phyloP scores from a whole-genome alignment of 2,797 vertebrate species.

The Pangasius krempfi region DNA sequence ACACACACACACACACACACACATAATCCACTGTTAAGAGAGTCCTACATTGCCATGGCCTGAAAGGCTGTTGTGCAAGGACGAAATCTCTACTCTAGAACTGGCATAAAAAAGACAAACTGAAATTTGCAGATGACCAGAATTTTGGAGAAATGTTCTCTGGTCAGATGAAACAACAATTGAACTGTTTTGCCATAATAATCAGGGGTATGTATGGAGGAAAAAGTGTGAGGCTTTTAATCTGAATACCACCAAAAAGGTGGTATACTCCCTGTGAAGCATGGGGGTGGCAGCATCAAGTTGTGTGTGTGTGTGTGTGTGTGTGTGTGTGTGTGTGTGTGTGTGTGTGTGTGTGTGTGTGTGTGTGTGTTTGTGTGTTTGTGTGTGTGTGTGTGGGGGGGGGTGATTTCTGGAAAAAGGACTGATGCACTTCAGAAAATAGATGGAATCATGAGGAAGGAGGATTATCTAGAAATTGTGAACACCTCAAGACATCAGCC shows the following conservation, averaged over 20 bases:
- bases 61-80: not conserved
- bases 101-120: not conserved
- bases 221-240: not conserved
- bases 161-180: not conserved
- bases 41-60: not conserved
- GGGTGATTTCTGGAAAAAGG: not conserved
- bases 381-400: no score
- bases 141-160: not conserved
- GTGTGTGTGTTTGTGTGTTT: no score
- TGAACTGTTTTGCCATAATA: not conserved
- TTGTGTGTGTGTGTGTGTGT: not conserved
- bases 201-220: not conserved
- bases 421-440: not conserved
- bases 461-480: not conserved
- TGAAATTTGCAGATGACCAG: not conserved
- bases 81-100: not conserved
- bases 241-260: no score
- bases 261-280: no score
- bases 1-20: no score
- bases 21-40: not conserved
- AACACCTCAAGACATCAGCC: not conserved
- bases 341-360: no score
- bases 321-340: no score
- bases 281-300: not conserved
- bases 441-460: not conserved